phyloP scores from a whole-genome alignment of 2,888 invertebrate genomes.

The Thereva unica region DNA sequence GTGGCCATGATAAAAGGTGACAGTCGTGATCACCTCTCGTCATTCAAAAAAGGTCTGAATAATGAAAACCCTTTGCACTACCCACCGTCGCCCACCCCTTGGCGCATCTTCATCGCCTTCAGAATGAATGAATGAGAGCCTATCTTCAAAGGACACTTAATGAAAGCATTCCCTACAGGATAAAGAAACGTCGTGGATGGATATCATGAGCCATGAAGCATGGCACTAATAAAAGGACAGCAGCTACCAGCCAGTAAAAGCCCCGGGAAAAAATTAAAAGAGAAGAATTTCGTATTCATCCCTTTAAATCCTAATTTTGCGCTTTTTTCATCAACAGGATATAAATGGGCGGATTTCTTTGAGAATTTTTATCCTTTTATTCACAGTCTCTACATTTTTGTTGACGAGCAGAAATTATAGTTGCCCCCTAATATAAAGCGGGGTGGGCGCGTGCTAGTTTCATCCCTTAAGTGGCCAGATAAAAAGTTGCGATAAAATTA shows the following conservation, averaged over 20 bases:
- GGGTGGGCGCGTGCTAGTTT: constrained; percentile 6
- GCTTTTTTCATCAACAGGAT: constrained; percentile 29
- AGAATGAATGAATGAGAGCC: constrained; percentile 8
- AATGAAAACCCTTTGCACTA: constrained; percentile 19
- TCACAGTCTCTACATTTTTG: constrained; percentile 1
- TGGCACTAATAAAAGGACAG: constrained; percentile 18
- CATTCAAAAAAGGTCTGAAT: constrained; percentile 22
- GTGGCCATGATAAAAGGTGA: constrained; percentile 13
- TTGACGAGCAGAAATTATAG: constrained; percentile 23
- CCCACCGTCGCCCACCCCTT: constrained; percentile 6
- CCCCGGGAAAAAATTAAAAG: constrained; percentile 20
- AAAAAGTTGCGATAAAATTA: constrained; percentile 36
- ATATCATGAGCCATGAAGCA: constrained; percentile 12
- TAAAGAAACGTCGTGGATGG: constrained; percentile 1
- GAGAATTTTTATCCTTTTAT: constrained; percentile 1
- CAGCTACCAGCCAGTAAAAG: constrained; percentile 20
- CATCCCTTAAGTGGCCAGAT: constrained; percentile 4
- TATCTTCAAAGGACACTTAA: constrained; percentile 31
- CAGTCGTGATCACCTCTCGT: constrained; percentile 29
- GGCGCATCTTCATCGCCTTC: not conserved
- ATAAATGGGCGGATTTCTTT: constrained; percentile 28
- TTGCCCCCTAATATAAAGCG: not conserved
- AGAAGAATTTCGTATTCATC: constrained; percentile 27
- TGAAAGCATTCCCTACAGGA: constrained; percentile 30
- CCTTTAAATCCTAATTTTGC: constrained; percentile 31